Evolutionary conservation across 1,140 invertebrate species (phyloP).

Genomic region (Drosophila sp.): DNA sequence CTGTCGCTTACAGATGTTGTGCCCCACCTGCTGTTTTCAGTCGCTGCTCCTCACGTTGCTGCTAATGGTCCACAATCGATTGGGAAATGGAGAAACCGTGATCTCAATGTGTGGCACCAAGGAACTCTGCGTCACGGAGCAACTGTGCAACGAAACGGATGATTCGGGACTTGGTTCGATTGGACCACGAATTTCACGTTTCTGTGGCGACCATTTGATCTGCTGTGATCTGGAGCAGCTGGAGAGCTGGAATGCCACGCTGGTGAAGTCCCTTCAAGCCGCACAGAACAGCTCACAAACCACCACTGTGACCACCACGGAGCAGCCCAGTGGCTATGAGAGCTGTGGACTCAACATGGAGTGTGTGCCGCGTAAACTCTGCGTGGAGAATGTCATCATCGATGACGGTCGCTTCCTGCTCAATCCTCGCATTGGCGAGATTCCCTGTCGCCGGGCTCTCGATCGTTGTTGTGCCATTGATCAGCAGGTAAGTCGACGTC

Average conservation of each 20-base stretch:
- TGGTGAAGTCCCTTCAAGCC: not conserved
- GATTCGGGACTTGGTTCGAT: constrained; percentile 55
- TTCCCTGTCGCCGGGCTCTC: constrained; percentile 34
- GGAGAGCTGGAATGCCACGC: constrained; percentile 50
- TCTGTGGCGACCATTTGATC: constrained; percentile 36
- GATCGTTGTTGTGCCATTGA: constrained; percentile 59
- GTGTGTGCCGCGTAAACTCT: constrained; percentile 61
- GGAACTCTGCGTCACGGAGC: constrained; percentile 54
- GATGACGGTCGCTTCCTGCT: constrained; percentile 55
- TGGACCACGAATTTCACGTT: constrained; percentile 39
- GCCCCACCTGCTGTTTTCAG: not conserved
- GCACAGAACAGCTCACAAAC: not conserved
- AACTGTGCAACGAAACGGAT: constrained; percentile 52
- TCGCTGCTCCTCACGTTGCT: constrained; percentile 26
- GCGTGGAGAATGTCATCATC: constrained; percentile 54
- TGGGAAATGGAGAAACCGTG: constrained; percentile 1
- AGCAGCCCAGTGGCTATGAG: constrained; percentile 49
- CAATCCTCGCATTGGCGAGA: constrained; percentile 56
- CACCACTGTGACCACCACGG: not conserved
- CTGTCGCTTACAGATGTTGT: constrained; percentile 4
- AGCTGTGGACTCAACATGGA: constrained; percentile 64
- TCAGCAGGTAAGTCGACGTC: constrained; percentile 50
- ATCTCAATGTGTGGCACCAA: constrained; percentile 20
- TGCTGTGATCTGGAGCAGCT: constrained; percentile 64
- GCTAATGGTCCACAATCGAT: not conserved